These are phyloP conservation scores for Erebia ligea DNA, from an alignment of 2,888 invertebrate genomes.

Conservation along the genomic window DNA sequence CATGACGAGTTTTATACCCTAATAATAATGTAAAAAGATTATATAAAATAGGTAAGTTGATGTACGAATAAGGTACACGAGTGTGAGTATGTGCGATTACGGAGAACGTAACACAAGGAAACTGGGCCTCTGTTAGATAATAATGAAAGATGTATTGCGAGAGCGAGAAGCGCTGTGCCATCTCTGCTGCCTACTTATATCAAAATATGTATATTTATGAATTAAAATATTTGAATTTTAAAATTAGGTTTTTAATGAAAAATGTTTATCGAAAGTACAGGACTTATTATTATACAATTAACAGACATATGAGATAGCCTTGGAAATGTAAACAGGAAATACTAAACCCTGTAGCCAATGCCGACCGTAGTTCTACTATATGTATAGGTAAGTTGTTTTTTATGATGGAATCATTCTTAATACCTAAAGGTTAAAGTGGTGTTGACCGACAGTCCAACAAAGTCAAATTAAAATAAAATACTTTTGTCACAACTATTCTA, in stretches of 20 bases:
- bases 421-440: constrained; percentile 1
- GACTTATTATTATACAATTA: neutral
- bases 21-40: constrained; percentile 1
- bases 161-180: neutral
- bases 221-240: neutral
- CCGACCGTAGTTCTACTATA: constrained; percentile 24
- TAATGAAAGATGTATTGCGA: constrained; percentile 31
- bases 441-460: neutral
- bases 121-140: constrained; percentile 67
- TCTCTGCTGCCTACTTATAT: neutral
- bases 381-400: constrained; percentile 6
- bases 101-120: constrained; percentile 69
- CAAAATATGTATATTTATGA: neutral
- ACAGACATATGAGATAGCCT: constrained; percentile 29
- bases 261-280: constrained; percentile 1
- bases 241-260: neutral
- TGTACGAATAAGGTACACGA: constrained; percentile 39
- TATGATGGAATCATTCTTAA: neutral
- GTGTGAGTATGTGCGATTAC: constrained; percentile 45
- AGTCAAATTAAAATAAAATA: neutral
- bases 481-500: constrained; percentile 50
- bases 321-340: constrained; percentile 42
- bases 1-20: neutral
- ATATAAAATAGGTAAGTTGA: constrained; percentile 1
- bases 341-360: constrained; percentile 36